These are phyloP conservation scores for Drosophila seguyi DNA, from an alignment of 1,140 invertebrate species.

Conservation along the genomic window DNA sequence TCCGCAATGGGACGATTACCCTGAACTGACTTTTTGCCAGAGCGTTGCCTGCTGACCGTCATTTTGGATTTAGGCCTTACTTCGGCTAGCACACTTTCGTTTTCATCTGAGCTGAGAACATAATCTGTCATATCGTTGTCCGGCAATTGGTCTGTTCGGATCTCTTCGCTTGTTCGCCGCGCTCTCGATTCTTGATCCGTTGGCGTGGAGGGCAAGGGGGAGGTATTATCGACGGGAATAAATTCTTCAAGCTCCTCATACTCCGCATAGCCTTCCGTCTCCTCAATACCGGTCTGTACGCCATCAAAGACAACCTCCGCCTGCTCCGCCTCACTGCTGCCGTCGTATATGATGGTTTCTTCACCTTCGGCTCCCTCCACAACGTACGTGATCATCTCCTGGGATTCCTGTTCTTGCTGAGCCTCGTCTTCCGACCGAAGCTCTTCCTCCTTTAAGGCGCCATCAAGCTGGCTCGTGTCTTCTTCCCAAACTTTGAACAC, in stretches of 20 bases:
- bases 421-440: conserved; percentile 1
- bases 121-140: conserved; percentile 28
- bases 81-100: conserved; percentile 24
- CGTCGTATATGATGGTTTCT: conserved; percentile 51
- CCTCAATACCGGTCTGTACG: conserved; percentile 42
- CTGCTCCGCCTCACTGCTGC: conserved; percentile 34
- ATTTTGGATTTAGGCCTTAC: background rate
- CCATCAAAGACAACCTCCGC: conserved; percentile 38
- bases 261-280: conserved; percentile 50
- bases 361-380: conserved; percentile 24
- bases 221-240: conserved; percentile 9
- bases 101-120: conserved; percentile 49
- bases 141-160: background rate
- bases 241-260: conserved; percentile 66
- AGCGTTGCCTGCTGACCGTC: conserved; percentile 13
- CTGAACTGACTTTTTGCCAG: conserved; percentile 10
- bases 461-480: conserved; percentile 35
- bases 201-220: background rate
- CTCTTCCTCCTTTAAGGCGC: conserved; percentile 34
- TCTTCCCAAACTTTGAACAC: conserved; percentile 54
- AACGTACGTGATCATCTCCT: conserved; percentile 3
- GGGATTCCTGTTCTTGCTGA: conserved; percentile 14
- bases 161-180: background rate
- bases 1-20: background rate
- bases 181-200: background rate